Conservation (phyloP, 2,797 vertebrate genomes). For the Toxotes lorentzi region DNA sequence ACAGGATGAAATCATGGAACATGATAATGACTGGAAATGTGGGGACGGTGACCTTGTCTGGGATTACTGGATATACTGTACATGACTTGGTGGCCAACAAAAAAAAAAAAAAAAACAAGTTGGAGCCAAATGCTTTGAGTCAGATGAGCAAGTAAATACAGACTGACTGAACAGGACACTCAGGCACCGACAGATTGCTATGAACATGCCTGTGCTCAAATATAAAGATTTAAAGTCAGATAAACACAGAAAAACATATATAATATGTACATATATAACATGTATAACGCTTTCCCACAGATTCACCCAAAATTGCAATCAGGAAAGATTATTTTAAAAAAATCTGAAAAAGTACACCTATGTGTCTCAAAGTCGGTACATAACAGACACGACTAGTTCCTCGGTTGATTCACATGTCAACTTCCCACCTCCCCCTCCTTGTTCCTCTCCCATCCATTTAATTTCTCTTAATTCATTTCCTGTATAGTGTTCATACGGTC, state of each 20-base stretch:
- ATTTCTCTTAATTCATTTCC: conserved; percentile 46
- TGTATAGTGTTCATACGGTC: conserved; percentile 33
- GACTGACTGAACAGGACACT: not conserved
- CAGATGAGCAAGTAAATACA: conserved; percentile 8
- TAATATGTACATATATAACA: too few relatives aligned
- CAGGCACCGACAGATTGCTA: not conserved
- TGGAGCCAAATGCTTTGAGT: not conserved
- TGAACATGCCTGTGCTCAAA: not conserved
- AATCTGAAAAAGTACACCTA: not conserved
- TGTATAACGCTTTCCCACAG: not conserved
- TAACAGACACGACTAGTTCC: not conserved
- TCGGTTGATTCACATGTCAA: not conserved
- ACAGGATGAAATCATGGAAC: conserved; percentile 52
- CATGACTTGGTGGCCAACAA: conserved; percentile 14
- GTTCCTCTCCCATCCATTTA: not conserved
- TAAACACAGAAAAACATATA: conserved; percentile 2
- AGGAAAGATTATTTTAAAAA: not conserved
- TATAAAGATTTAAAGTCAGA: not conserved
- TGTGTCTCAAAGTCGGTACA: not conserved
- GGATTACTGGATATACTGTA: conserved; percentile 29
- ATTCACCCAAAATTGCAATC: not conserved
- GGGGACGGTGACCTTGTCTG: conserved; percentile 42
- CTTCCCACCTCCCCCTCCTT: too few relatives aligned
- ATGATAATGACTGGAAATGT: conserved; percentile 58
- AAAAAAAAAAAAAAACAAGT: conserved; percentile 9